A percentile compares a stretch with the other conserved stretches of the same genome.
Evolutionary conservation across 2,113 vertebrate genomes (phyloP).

Genomic region (Glaucomys volans): DNA sequence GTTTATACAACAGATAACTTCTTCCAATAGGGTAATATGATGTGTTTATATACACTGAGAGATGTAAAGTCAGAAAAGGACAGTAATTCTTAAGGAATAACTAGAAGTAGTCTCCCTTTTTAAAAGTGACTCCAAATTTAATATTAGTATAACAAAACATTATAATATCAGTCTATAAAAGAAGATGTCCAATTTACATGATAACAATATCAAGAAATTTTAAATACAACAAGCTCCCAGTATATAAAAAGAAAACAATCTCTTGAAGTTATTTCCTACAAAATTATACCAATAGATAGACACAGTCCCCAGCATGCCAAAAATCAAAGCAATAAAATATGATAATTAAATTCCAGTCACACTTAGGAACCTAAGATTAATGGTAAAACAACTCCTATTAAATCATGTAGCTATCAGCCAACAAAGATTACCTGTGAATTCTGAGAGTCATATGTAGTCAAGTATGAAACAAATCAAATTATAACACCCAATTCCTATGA

Average conservation of each 20-base stretch:
- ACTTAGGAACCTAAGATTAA: slow-evolving; percentile 48
- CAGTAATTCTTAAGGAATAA: background rate
- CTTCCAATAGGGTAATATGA: background rate
- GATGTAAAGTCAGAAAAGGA: background rate
- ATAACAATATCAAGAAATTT: background rate
- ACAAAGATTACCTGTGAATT: background rate
- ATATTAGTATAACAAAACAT: background rate
- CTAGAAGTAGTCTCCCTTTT: background rate
- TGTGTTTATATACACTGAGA: background rate
- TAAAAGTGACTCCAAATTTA: background rate
- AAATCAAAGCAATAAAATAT: slow-evolving; percentile 58
- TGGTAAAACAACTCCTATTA: slow-evolving; percentile 30
- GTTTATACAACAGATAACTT: background rate
- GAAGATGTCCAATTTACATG: background rate
- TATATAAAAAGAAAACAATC: background rate
- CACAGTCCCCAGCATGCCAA: background rate
- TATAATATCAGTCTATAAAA: background rate
- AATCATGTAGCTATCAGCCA: slow-evolving; percentile 12
- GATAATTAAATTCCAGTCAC: slow-evolving; percentile 46
- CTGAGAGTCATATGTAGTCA: background rate
- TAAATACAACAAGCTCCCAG: background rate
- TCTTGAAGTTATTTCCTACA: slow-evolving; percentile 35
- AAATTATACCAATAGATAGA: background rate
- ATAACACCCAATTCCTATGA: background rate
- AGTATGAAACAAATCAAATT: slow-evolving; percentile 7